Base-by-base conservation (phyloP, 2,888 invertebrate genomes). In the Nebria salina region DNA sequence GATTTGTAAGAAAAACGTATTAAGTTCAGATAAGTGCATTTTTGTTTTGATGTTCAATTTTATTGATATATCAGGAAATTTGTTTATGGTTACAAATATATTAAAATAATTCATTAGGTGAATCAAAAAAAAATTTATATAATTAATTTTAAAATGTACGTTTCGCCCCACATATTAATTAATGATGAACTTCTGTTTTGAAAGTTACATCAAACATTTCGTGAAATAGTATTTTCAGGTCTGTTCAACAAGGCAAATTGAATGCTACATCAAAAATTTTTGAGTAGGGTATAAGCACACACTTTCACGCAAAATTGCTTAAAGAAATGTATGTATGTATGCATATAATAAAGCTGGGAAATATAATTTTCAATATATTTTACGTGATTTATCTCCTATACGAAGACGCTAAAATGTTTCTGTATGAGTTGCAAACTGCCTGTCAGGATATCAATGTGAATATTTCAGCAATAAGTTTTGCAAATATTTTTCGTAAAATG, bases 401-500 rank as follows among this genome's bases (percentile, higher is more conserved):
- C 25, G 34, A 5, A 76, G 70, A 54, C 68, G 54, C 70, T 20
- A n/a, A 7, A 68, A 76, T 70, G 43, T 76, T 76, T 54, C 43
- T n/a, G 54, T 43, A 66, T 42, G 68, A 76, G 70, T 77, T 42
- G 54, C 25, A 26, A n/a, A 34, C 72, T 72, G 34, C 70, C 41
- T 15, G 68, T 77, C 70, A 77, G 64, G 72, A 77, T 77, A 70
- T 25, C 34, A 77, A 72, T 77, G 72, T 25, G 54, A 70, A 77
- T 43, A 68, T 70, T 77, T 65, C n/a, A 66, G 72, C 20, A 20
- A 64, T 70, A 72, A 72, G 72, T 77, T 77, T 77, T 72, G 34
- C 43, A 77, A 77, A 77, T 77, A 65, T 72, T 72, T 77, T 77
- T 72, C 65, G 72, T 72, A 41, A 77, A 72, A 72, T 65, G 65